Percentiles rank a stretch among this genome's conserved stretches.
Evolutionary conservation across 2,888 invertebrate genomes (phyloP).

Genomic region (Deilephila porcellus): DNA sequence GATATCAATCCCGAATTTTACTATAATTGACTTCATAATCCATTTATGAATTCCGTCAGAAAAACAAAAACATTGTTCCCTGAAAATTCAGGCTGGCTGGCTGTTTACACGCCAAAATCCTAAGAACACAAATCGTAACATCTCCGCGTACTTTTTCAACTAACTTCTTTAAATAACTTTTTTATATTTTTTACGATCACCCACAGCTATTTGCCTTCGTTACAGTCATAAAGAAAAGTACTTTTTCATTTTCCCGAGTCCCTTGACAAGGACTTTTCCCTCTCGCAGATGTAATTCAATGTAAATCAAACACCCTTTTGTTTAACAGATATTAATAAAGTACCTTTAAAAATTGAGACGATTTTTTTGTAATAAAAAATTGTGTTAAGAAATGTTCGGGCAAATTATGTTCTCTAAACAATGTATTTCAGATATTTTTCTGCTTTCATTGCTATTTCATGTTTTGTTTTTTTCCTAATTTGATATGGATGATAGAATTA

Average conservation of each 20-base stretch:
- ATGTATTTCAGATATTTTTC: not conserved
- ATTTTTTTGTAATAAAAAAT: no score
- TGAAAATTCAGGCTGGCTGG: not conserved
- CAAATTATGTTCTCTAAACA: not conserved
- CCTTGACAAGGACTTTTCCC: not conserved
- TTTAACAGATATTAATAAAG: not conserved
- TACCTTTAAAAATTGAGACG: not conserved
- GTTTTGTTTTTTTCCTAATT: no score
- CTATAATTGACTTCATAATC: no score
- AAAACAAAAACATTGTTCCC: no score
- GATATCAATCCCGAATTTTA: no score
- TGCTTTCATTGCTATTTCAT: no score
- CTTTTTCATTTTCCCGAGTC: not conserved
- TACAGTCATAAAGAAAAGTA: not conserved
- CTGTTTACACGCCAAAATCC: not conserved
- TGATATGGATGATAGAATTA: no score
- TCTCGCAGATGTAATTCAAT: not conserved
- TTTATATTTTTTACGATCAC: conserved; percentile 3
- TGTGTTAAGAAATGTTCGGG: no score
- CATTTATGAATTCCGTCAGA: no score
- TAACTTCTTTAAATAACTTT: not conserved
- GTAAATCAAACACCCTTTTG: not conserved
- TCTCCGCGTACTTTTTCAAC: not conserved
- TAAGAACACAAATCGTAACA: not conserved
- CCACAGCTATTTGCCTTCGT: not conserved